Evolutionary conservation across 2,888 invertebrate species (phyloP).

Genomic region (Harmothoe impar): DNA sequence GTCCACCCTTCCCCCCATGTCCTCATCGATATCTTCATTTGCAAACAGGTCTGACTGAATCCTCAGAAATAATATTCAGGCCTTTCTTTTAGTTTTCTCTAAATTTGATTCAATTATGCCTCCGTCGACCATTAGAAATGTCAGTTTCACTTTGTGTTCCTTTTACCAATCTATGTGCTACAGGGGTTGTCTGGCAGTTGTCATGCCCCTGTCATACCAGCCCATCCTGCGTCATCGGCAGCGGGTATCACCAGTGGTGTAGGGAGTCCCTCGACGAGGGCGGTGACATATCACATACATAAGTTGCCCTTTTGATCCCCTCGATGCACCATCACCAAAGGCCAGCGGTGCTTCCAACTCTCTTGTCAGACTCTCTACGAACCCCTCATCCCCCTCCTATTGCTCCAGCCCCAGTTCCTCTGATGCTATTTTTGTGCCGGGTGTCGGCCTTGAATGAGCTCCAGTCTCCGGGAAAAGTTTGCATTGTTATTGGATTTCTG

Average conservation of each 20-base stretch:
- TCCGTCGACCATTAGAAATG: no score
- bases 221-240: background rate
- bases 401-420: conserved; percentile 37
- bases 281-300: conserved; percentile 48
- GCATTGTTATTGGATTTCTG: conserved; percentile 41
- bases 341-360: background rate
- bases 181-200: background rate
- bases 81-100: no score
- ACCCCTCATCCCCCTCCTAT: background rate
- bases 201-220: background rate
- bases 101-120: no score
- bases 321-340: background rate
- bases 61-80: no score
- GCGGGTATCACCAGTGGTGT: background rate
- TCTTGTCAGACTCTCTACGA: background rate
- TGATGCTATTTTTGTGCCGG: conserved; percentile 50
- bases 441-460: conserved; percentile 40
- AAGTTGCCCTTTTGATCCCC: conserved; percentile 34
- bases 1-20: background rate
- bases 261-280: background rate
- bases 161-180: background rate
- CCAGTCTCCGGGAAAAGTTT: conserved; percentile 26
- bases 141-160: background rate
- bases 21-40: no score
- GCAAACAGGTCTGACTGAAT: no score